These are phyloP conservation scores for Achroia grisella DNA, from an alignment of 1,140 invertebrate species.

Conservation along the genomic window DNA sequence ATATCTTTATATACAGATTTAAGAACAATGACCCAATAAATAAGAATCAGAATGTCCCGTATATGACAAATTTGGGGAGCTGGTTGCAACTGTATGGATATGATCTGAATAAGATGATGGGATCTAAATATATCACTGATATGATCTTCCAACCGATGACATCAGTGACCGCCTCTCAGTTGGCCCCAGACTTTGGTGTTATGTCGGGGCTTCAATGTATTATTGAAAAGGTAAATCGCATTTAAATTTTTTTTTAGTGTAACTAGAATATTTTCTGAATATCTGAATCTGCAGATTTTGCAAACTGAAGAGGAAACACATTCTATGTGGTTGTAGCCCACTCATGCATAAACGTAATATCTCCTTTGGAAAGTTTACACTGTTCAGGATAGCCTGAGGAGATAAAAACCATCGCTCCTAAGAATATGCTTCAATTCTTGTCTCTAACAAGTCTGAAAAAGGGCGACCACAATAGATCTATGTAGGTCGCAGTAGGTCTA, in stretches of 20 bases:
- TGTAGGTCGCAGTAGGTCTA: no score
- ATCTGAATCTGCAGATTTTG: no score
- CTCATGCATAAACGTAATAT: no score
- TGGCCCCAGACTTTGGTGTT: conserved; percentile 89
- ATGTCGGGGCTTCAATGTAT: conserved; percentile 92
- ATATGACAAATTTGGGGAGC: conserved; percentile 87
- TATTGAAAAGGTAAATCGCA: conserved; percentile 79
- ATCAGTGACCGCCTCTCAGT: conserved; percentile 82
- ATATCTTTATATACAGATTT: conserved; percentile 94
- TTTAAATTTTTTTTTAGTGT: neutral
- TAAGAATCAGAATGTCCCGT: conserved; percentile 80
- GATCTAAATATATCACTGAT: conserved; percentile 83
- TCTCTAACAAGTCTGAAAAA: no score
- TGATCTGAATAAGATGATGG: conserved; percentile 89
- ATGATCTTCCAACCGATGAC: conserved; percentile 86
- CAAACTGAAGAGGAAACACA: no score
- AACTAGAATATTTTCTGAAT: neutral
- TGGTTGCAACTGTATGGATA: conserved; percentile 94
- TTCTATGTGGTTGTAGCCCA: no score
- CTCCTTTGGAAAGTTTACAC: no score
- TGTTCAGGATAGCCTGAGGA: no score
- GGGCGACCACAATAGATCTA: no score
- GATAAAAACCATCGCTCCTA: no score
- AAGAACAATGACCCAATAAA: conserved; percentile 95
- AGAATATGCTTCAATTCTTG: no score